Evolutionary conservation across 2,888 invertebrate genomes (phyloP), one percentile per base, ranked within the genome.

Genomic region (Platycheirus rosarum): DNA sequence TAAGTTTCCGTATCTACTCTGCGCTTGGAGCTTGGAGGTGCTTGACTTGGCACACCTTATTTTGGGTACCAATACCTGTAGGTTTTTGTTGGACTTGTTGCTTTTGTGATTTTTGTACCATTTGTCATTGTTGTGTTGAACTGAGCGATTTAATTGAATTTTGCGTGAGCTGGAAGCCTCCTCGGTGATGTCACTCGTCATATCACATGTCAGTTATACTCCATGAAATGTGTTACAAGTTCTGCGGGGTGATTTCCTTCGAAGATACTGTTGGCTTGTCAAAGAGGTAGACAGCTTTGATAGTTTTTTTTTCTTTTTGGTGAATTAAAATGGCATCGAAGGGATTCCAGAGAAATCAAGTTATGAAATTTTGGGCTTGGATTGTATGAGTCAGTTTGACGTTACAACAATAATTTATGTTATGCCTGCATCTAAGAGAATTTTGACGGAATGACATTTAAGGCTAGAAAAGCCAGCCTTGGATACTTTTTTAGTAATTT

Each of bases 121-220:
- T 69, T 70, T 65, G 62, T 70, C 63, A 68, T 73, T 69, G 37
- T 42, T 53, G 35, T 62, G 32, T 40, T 71, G 63, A 46, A 57
- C 40, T 71, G 70, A 53, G 63, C 68, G 46, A 65, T 73, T 78
- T 84, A 84, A 84, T 84, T 78, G 82, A 84, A 78, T 68, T 49
- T 68, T 78, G 73, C 78, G 73, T 73, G 82, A 51, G 78, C 23
- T 78, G 71, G 71, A 78, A 71, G 60, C 63, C 78, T 68, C 63
- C 55, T n/a, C 18, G 35, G 29, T 65, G 63, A 79, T 75, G 75
- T 79, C 79, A 60, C 60, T 20, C 65, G 40, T 65, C 69, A 74
- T 57, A 63, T 63, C 68, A 53, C n/a, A 60, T 60, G 60, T 44
- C 60, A 60, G 14, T 46, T 44, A 13, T 29, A 51, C 23, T 57